Base-by-base conservation (phyloP, 35 echinoderm and acorn worm species). In the Chiridota heheva region DNA sequence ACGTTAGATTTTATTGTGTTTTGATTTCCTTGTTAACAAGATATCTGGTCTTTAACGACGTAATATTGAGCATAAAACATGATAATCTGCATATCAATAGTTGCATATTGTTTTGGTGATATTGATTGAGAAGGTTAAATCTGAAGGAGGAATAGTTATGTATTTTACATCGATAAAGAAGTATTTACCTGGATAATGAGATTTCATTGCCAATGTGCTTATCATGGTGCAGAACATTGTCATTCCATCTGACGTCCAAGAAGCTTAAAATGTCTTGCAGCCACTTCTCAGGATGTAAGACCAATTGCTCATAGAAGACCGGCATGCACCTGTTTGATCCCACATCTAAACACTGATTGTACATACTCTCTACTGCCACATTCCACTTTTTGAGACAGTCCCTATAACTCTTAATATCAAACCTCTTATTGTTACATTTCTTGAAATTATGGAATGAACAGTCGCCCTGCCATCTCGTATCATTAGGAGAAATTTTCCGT, bases 331-430 rank as follows among this genome's bases (percentile, higher is more conserved):
- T 78, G 8, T 57, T 29, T 18, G 71, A 63, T n/a, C 93, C 93
- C 28, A 91, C 88, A 22, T 66, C 36, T 58, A 88, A 15, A 46
- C 93, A 97, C 48, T 97, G 93, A 30, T 88, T 68, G 42, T 97
- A 91, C 93, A 97, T 97, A 18, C 79, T 91, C 80, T 91, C 88
- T 35, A 97, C 64, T 0, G 88, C 93, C 45, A 73, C 51, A 69
- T 97, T 97, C 93, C 93, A 97, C 48, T 97, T 97, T 10, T 88
- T 90, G 40, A 97, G 56, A 55, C 93, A 97, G 39, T 97, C 93
- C 10, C 88, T 43, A 44, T 91, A 97, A 49, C 72, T 97, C 44
- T 77, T 88, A 5, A 91, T 97, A 70, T 97, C 88, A 53, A 91
- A 97, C 17, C 93, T 88, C 4, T 84, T 29, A 97, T 91, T 24